A percentile compares a stretch with the other conserved stretches of the same genome.
Evolutionary conservation across 2,797 vertebrate species (phyloP).

Genomic region (Alauda arvensis): DNA sequence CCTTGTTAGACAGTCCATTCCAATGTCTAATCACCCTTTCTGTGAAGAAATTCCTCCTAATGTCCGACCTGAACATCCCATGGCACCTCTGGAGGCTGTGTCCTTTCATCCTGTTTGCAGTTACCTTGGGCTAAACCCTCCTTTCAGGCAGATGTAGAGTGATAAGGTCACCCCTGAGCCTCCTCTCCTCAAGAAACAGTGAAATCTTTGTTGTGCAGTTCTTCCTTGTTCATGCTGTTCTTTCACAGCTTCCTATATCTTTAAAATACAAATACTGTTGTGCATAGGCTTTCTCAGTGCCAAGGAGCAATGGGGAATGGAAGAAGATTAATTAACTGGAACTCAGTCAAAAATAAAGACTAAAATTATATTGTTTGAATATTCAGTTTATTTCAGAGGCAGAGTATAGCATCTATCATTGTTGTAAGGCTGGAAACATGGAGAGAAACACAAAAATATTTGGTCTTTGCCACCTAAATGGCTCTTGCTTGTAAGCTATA

Average conservation of each 20-base stretch:
- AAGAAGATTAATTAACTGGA: conserved; percentile 25
- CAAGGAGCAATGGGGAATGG: background rate
- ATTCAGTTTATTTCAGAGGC: conserved; percentile 12
- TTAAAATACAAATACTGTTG: background rate
- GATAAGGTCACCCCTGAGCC: background rate
- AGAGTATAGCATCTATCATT: background rate
- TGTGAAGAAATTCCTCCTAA: background rate
- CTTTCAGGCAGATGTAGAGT: background rate
- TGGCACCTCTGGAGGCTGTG: background rate
- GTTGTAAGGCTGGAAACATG: background rate
- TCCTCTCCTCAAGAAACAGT: background rate
- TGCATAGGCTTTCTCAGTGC: background rate
- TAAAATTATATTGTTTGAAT: background rate
- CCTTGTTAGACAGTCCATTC: background rate
- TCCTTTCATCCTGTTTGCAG: background rate
- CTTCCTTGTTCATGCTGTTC: background rate
- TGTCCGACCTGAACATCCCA: background rate
- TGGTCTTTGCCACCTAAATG: background rate
- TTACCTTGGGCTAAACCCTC: background rate
- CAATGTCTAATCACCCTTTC: background rate
- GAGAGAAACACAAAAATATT: background rate
- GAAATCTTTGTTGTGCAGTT: background rate
- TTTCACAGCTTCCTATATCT: background rate
- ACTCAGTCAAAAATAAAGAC: background rate
- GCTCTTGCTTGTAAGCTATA: background rate